These are phyloP conservation scores for Dioctria rufipes DNA, from an alignment of 2,888 invertebrate species.

Conservation along the genomic window DNA sequence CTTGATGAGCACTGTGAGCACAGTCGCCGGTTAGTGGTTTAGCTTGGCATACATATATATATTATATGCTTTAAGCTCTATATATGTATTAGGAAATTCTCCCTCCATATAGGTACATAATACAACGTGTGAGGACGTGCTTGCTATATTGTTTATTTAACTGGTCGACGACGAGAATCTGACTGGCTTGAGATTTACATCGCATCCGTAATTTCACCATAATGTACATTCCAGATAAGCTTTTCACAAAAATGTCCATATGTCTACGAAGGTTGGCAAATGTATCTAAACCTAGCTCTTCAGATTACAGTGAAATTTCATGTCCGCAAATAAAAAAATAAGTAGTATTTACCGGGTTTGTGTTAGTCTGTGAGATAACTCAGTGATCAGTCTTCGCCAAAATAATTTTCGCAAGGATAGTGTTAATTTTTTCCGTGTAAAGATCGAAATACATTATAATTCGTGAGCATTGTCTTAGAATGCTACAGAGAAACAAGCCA, in stretches of 20 bases:
- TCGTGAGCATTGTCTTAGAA: too few relatives aligned
- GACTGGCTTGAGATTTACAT: constrained; percentile 5
- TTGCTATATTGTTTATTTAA: not conserved
- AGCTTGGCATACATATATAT: not conserved
- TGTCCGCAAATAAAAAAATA: too few relatives aligned
- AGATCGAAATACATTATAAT: too few relatives aligned
- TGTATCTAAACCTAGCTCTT: not conserved
- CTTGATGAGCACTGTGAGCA: not conserved
- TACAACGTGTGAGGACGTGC: not conserved
- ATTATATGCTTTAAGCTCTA: not conserved
- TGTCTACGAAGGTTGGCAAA: not conserved
- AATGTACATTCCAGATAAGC: constrained; percentile 18
- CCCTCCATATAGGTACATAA: not conserved
- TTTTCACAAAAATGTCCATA: not conserved
- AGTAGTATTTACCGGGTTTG: too few relatives aligned
- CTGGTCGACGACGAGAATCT: not conserved
- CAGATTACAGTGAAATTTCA: too few relatives aligned
- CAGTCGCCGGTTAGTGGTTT: not conserved
- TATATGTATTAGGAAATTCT: not conserved
- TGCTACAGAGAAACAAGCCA: too few relatives aligned
- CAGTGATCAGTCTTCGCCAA: too few relatives aligned
- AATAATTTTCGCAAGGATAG: too few relatives aligned
- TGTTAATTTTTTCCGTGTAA: too few relatives aligned
- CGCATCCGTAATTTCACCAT: constrained; percentile 15
- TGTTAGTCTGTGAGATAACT: too few relatives aligned